These are phyloP conservation scores for Antigone vipio DNA, from an alignment of 2,113 vertebrate genomes.

Conservation along the genomic window DNA sequence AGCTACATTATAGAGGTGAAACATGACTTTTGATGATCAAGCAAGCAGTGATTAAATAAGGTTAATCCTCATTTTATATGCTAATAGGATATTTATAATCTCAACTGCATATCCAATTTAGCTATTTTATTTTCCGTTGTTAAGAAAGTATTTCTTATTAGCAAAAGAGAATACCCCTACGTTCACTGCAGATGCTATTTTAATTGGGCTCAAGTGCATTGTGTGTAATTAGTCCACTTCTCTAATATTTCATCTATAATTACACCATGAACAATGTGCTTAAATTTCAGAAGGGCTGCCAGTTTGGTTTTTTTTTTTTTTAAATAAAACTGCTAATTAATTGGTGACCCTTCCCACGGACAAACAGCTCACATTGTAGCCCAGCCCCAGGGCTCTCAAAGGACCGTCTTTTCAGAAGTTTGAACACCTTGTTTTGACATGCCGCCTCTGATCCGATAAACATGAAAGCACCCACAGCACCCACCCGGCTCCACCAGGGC, in stretches of 20 bases:
- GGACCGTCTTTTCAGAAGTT: neutral
- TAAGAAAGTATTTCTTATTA: conserved; percentile 80
- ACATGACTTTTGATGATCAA: conserved; percentile 76
- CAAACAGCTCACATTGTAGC: neutral
- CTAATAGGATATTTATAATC: conserved; percentile 83
- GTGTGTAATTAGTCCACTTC: conserved; percentile 80
- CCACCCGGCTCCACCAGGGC: neutral
- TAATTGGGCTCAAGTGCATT: conserved; percentile 80
- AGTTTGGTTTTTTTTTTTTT: neutral
- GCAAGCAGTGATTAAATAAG: conserved; percentile 78
- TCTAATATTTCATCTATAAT: conserved; percentile 82
- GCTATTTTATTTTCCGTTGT: conserved; percentile 80
- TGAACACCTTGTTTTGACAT: neutral
- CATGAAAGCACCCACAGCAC: neutral
- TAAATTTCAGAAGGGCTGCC: conserved; percentile 72
- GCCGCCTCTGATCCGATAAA: neutral
- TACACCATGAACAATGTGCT: conserved; percentile 73
- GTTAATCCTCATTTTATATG: conserved; percentile 81
- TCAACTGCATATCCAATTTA: conserved; percentile 80
- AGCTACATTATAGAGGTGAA: conserved; percentile 67
- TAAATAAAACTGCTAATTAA: conserved; percentile 39
- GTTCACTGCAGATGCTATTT: conserved; percentile 74
- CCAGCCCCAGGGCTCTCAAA: neutral
- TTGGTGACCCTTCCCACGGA: conserved; percentile 50
- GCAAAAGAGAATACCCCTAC: conserved; percentile 68